Base-by-base conservation (phyloP, 2,888 invertebrate genomes). In the Perithous albicinctus region DNA sequence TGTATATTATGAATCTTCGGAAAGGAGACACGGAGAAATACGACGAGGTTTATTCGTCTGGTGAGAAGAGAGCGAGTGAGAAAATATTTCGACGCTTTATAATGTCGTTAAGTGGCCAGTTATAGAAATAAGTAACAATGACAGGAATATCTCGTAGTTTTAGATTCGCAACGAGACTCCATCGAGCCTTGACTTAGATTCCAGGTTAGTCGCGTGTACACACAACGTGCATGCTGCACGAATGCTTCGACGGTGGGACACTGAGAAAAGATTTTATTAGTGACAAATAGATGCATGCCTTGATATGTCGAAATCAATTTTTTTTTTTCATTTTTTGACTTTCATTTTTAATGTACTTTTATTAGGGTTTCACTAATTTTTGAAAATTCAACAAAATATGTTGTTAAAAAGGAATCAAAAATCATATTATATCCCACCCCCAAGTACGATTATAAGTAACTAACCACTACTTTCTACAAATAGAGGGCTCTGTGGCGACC, bases 131-230 rank as follows among this genome's bases (percentile, higher is more conserved):
- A 69, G n/a, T 51, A 4, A 38, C 23, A 35, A 32, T 48, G 12
- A 51, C 48, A 26, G 54, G 20, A n/a, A n/a, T n/a, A 35, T 67
- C 32, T 35, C 35, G 20, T 35, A n/a, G 15, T 15, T 38, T 20
- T 35, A 51, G 20, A 18, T 54, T 38, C 32, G 63, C 29, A 15
- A 29, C 20, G 56, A 35, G 78, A 56, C 35, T 77, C 67, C 59
- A 80, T 69, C 83, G 81, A 88, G 86, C 89, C 90, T 89, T 89
- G 90, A 86, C 90, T 90, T 85, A 88, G 90, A 90, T 89, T 87
- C 87, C 88, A 85, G 69, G 64, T 83, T 84, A 85, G 88, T 87
- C 87, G 84, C 85, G 82, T 82, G 82, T 77, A 32, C 29, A 29
- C 29, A 12, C 5, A 15, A 7, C 10, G 2, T 29, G 29, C 54